Percentiles rank a stretch among this genome's conserved stretches.
phyloP scores from a whole-genome alignment of 2,113 vertebrate species.

The Copsychus sechellarum region DNA sequence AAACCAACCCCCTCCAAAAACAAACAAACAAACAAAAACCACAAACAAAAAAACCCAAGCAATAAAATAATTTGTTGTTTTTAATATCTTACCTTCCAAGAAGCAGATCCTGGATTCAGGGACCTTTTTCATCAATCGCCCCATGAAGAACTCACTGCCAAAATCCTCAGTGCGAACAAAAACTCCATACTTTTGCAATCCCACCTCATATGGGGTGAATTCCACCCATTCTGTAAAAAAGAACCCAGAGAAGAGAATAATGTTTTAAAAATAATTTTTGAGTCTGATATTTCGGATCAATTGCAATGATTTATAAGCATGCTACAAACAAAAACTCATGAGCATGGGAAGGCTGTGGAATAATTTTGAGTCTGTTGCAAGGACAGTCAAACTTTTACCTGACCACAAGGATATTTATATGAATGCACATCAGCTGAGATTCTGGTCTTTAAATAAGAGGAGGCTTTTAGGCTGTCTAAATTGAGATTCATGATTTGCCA shows the following conservation, averaged over 20 bases:
- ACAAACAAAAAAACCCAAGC: too few relatives aligned
- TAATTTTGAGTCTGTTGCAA: neutral
- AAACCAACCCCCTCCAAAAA: neutral
- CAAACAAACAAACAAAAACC: too few relatives aligned
- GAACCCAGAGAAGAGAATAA: neutral
- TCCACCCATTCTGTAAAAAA: conserved; percentile 83
- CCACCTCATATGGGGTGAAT: conserved; percentile 89
- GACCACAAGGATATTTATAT: neutral
- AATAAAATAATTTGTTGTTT: neutral
- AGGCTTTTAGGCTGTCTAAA: neutral
- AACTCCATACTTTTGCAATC: conserved; percentile 85
- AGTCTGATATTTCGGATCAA: neutral
- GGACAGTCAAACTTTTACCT: neutral
- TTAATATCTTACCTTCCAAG: conserved; percentile 74
- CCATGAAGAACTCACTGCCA: conserved; percentile 88
- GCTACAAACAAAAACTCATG: neutral
- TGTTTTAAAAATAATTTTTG: neutral
- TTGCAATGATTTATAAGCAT: neutral
- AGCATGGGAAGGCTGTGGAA: neutral
- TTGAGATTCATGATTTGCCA: neutral
- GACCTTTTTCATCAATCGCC: conserved; percentile 79
- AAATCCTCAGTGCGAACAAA: conserved; percentile 82
- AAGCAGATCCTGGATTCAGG: conserved; percentile 82
- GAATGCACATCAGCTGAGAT: neutral
- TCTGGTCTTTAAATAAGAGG: neutral